phyloP scores from a whole-genome alignment of 2,888 invertebrate species.

The Agriopis marginaria region DNA sequence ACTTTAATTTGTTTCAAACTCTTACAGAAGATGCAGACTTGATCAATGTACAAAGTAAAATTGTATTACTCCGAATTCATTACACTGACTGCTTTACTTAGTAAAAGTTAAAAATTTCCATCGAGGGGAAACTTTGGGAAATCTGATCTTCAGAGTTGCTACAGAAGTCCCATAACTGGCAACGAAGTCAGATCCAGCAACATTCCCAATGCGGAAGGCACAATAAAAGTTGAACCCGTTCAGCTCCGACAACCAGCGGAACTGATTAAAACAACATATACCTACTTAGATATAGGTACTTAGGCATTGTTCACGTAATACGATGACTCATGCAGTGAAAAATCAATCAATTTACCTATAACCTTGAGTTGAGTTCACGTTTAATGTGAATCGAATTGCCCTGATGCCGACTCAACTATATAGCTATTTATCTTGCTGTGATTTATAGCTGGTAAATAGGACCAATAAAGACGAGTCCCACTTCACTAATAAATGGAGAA shows the following conservation, averaged over 20 bases:
- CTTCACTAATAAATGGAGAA: conserved; percentile 9
- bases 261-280: conserved; percentile 16
- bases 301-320: conserved; percentile 18
- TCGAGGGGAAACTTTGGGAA: conserved; percentile 12
- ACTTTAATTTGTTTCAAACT: neutral
- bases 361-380: conserved; percentile 47
- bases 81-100: neutral
- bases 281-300: conserved; percentile 12
- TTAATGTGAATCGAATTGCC: conserved; percentile 45
- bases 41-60: neutral
- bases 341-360: conserved; percentile 44
- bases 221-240: conserved; percentile 4
- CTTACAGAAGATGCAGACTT: neutral
- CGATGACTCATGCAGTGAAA: conserved; percentile 33
- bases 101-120: conserved; percentile 10
- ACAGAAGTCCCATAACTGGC: conserved; percentile 13
- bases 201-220: conserved; percentile 3
- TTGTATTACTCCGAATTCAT: neutral
- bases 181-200: neutral
- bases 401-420: conserved; percentile 7
- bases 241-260: conserved; percentile 4
- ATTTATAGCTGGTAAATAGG: conserved; percentile 4
- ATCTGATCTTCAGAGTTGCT: conserved; percentile 11
- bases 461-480: conserved; percentile 1
- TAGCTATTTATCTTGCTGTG: conserved; percentile 12